Evolutionary conservation across 2,113 vertebrate genomes (phyloP), one percentile per base, ranked within the genome.

Genomic region (Passer domesticus): DNA sequence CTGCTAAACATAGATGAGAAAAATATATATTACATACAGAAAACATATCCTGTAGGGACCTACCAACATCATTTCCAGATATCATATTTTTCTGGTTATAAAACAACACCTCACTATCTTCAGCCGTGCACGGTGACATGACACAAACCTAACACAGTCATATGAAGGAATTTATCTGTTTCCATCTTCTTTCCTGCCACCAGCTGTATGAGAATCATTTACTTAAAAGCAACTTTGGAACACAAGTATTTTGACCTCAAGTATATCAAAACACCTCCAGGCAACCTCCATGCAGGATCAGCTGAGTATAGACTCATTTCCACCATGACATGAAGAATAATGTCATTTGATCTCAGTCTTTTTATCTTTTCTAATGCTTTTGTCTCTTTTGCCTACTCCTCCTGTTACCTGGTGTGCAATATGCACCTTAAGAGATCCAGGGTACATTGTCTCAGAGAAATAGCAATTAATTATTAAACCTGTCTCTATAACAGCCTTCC

Each of bases 381-480:
- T 89, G 81, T 83, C 84, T 86, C 84, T 92, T 55, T 90, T 70
- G 46, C 59, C 72, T 83, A 11, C 46, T 93, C 68, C 87, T 94
- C 87, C 47, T 87, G 67, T 91, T 96, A 94, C 87, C 66, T 60
- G 25, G 22, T 44, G 52, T 86, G 41, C 90, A 83, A 23, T 75
- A 63, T 67, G 63, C 39, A 60, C 60, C 64, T 72, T 67, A 35
- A 39, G 76, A 95, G 90, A 94, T 46, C n/a, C 74, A 69, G 60
- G 13, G 17, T 84, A 66, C 76, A 82, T 82, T 92, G 87, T 84
- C 92, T 88, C 66, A 60, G 70, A 59, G 79, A 94, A 92, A 62
- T 4, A 74, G 49, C 62, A 74, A 96, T 96, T 81, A 97, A 96
- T 97, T 94, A 96, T 96, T 97, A 93, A 96, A 87, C 30, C 44